Base-by-base conservation (phyloP, 2,113 vertebrate species). In the cat (Felis catus) region DNA sequence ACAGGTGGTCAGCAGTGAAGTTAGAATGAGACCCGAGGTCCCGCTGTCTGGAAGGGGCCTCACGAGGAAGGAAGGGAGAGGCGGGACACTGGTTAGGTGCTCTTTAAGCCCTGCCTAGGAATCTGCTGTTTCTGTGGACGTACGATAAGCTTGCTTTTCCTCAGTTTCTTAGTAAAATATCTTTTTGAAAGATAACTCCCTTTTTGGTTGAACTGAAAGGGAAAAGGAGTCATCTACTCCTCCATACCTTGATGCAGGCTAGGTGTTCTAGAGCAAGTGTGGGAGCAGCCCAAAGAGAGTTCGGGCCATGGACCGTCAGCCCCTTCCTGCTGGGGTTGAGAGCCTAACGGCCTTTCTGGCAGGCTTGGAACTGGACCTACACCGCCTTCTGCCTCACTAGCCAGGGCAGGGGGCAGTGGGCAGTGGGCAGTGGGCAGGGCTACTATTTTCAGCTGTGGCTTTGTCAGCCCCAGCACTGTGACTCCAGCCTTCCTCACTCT, bases 141-240 rank as follows among this genome's bases (percentile, higher is more conserved):
- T 89, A 73, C 0, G 23, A 63, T 84, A 65, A 61, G 48, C 89
- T 95, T 76, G 41, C 91, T 95, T 96, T 92, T 51, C 58, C 96
- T 89, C 55, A 45, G 53, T 97, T 95, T 96, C 88, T 90, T 88
- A 81, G 92, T 90, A 84, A 92, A 95, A 88, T 39, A 66, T 39
- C 48, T 95, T 92, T 71, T 70, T 63, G 80, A 91, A 95, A 96
- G 74, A 13, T 9, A 10, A 36, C 11, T 96, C 51, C 58, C 51
- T 63, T 12, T 94, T 83, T 55, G 90, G 76, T 51, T 96, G 74
- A 94, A 90, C 70, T 73, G 4, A 86, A 74, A 51, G 55, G 65
- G 61, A 48, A 93, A 65, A 95, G 66, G 78, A 74, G 63, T 89
- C 51, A 27, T 86, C 48, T 85, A 1, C 70, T 85, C 19, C 10